Evolutionary conservation across 2,113 vertebrate genomes (phyloP).

Genomic region (Ctenomys sociabilis): DNA sequence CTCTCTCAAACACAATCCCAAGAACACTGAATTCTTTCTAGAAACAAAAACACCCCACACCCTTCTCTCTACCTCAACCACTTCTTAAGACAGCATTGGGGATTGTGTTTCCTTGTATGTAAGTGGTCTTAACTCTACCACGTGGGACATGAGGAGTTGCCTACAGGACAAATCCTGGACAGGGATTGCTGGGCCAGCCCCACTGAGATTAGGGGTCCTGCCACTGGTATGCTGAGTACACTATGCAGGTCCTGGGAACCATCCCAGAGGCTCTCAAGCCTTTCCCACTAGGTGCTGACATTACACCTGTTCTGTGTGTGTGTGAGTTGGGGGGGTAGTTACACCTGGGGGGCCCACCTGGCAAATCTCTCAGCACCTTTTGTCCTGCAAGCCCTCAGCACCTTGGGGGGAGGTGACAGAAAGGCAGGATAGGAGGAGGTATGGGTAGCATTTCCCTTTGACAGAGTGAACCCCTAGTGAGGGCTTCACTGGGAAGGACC

Average conservation of each 20-base stretch:
- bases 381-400: slow-evolving; percentile 23
- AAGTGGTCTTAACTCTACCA: background rate
- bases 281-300: background rate
- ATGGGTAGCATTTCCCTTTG: background rate
- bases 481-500: background rate
- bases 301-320: background rate
- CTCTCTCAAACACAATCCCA: background rate
- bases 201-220: background rate
- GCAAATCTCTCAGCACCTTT: slow-evolving; percentile 36
- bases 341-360: background rate
- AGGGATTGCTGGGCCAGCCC: background rate
- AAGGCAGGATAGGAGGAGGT: background rate
- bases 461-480: background rate
- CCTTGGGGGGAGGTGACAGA: background rate
- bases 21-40: background rate
- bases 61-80: accelerated
- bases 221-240: background rate
- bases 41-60: background rate
- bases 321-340: background rate
- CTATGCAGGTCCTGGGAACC: background rate
- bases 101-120: background rate
- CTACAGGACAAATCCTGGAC: background rate
- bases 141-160: background rate
- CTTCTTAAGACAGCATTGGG: background rate
- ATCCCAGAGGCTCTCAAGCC: background rate